Base-by-base conservation (phyloP, 2,888 invertebrate species). In the Scrobipalpa atriplicella region DNA sequence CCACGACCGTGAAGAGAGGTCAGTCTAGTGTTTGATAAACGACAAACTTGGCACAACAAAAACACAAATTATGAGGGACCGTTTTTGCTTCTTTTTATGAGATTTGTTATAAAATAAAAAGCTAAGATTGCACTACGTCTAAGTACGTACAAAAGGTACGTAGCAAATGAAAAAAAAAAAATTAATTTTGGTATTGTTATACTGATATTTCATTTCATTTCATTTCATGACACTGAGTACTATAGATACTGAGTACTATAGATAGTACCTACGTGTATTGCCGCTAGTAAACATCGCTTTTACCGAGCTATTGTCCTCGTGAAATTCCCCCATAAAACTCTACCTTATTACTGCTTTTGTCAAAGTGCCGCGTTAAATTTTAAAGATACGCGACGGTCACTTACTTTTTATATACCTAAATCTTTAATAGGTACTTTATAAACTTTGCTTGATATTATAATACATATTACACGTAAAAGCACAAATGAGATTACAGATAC, bases 1-100 rank as follows among this genome's bases (percentile, higher is more conserved):
- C 78, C 11, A 74, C 70, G 62, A 72, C 74, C 10, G 66, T 73
- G 16, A 76, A 71, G 68, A 76, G 74, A 68, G 80, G 82, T 82
- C 72, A 69, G 81, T 76, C 13, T 9, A 11, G 8, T 18, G 29
- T 51, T 66, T 58, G 51, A 21, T 63, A 51, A 65, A 58, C 38
- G 21, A 60, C 18, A 29, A 36, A 36, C 10, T 36, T 2, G 29
- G 19, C 5, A 19, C 19, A 29, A 8, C 10, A 19, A 21, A 21
- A 54, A 16, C 2, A 51, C 16, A 51, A 51, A 16, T 8, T 51
- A 19, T 41, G 13, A 47, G 18, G 52, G 41, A 51, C 13, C 1
- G 0, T 19, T 52, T n/a, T n/a, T n/a, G n/a, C n/a, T n/a, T n/a
- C n/a, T n/a, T n/a, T n/a, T n/a, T n/a, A n/a, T n/a, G n/a, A n/a